These are phyloP conservation scores for Notothenia rossii DNA, from an alignment of 2,113 vertebrate species.

Conservation along the genomic window DNA sequence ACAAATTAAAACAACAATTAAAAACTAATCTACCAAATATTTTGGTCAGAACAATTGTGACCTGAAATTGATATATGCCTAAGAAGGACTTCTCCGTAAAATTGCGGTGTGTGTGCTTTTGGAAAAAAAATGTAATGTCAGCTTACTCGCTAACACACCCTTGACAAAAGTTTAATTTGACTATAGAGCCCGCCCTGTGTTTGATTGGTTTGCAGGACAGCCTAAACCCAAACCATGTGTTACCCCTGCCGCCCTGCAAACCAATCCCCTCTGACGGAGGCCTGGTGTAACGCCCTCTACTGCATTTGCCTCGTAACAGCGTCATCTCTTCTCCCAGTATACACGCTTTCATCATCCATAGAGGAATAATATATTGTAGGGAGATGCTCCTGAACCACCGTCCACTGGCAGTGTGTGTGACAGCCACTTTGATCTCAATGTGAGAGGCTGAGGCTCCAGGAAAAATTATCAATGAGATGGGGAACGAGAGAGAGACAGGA, in stretches of 20 bases:
- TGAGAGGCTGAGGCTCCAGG: slow-evolving; percentile 78
- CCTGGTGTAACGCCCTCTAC: slow-evolving; percentile 54
- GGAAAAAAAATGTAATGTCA: slow-evolving; percentile 11
- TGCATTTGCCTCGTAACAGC: slow-evolving; percentile 76
- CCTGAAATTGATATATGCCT: no score
- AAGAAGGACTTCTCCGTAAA: slow-evolving; percentile 20
- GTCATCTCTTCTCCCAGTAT: slow-evolving; percentile 63
- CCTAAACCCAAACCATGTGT: slow-evolving; percentile 39
- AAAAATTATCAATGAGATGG: slow-evolving; percentile 85
- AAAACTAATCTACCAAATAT: no score
- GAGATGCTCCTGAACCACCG: slow-evolving; percentile 74
- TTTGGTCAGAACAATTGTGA: no score
- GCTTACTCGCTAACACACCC: slow-evolving; percentile 6
- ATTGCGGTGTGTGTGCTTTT: neutral
- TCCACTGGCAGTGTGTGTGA: slow-evolving; percentile 79
- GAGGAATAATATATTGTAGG: slow-evolving; percentile 77
- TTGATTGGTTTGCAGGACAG: slow-evolving; percentile 37
- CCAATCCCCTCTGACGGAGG: slow-evolving; percentile 57
- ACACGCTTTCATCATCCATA: slow-evolving; percentile 79
- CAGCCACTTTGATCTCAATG: slow-evolving; percentile 83
- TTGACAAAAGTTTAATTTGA: slow-evolving; percentile 50
- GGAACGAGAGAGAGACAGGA: slow-evolving; percentile 44
- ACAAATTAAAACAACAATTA: no score
- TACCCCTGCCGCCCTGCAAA: slow-evolving; percentile 21
- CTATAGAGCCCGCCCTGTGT: slow-evolving; percentile 11